These are phyloP conservation scores for Andrena haemorrhoa DNA, from an alignment of 2,888 invertebrate genomes.

Conservation along the genomic window DNA sequence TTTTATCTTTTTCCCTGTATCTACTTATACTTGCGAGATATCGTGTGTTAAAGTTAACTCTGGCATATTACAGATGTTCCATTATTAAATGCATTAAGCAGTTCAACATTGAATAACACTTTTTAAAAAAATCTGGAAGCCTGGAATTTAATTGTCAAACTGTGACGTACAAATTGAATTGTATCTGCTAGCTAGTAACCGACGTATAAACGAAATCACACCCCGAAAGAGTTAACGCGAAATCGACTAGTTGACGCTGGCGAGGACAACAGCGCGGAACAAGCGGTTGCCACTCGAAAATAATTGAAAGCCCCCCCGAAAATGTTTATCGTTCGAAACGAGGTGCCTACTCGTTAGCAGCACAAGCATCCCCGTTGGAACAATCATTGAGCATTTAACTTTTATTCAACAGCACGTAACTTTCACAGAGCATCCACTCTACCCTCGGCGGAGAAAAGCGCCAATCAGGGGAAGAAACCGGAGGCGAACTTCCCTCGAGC, in stretches of 20 bases:
- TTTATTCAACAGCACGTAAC: slow-evolving; percentile 19
- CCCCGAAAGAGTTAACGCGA: background rate
- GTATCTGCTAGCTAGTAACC: too few relatives aligned
- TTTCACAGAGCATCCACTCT: slow-evolving; percentile 21
- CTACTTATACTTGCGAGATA: too few relatives aligned
- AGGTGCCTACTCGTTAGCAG: background rate
- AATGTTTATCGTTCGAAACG: slow-evolving; percentile 33
- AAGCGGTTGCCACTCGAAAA: background rate
- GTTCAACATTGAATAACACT: background rate
- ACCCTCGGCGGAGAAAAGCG: background rate
- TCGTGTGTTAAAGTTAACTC: too few relatives aligned
- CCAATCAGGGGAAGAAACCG: background rate
- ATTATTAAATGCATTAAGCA: background rate
- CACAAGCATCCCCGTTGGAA: background rate
- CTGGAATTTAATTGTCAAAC: too few relatives aligned
- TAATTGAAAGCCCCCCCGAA: slow-evolving; percentile 32
- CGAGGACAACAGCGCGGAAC: background rate
- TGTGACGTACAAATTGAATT: too few relatives aligned
- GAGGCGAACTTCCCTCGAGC: background rate
- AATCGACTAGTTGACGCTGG: background rate
- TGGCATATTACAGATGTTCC: background rate
- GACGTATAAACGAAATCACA: too few relatives aligned
- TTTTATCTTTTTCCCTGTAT: too few relatives aligned
- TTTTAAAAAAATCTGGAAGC: background rate
- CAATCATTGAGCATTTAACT: slow-evolving; percentile 37